Conservation (phyloP, 2,797 vertebrate genomes). For the Petrocephalus sullivani region DNA sequence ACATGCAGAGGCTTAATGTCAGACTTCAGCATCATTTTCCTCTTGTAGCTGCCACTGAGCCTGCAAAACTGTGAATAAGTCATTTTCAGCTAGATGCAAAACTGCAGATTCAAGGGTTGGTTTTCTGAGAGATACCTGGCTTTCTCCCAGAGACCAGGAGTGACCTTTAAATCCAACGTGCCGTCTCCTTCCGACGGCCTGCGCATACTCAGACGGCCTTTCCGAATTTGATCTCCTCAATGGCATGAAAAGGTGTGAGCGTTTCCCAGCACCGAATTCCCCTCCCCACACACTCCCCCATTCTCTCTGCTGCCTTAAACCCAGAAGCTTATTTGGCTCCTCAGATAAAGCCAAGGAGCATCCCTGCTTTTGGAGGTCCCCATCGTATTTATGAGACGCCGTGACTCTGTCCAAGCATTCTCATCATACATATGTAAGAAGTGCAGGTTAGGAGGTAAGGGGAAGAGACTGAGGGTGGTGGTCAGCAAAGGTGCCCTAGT, state of each 20-base stretch:
- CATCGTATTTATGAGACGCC: neutral
- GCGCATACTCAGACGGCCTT: neutral
- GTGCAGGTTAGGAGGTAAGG: neutral
- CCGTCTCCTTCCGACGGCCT: neutral
- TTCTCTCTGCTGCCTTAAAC: neutral
- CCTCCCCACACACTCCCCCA: neutral
- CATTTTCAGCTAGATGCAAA: conserved; percentile 23
- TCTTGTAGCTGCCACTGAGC: neutral
- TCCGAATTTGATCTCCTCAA: neutral
- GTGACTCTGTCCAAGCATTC: neutral
- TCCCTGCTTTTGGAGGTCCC: neutral
- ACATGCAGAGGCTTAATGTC: conserved; percentile 14
- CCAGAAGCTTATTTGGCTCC: neutral
- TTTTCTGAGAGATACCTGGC: conserved; percentile 10
- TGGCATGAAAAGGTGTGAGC: neutral
- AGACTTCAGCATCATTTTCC: conserved; percentile 14
- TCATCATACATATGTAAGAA: neutral
- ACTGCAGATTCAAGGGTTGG: conserved; percentile 16
- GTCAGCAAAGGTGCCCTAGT: neutral
- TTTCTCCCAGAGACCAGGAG: conserved; percentile 1
- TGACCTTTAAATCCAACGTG: conserved; percentile 17
- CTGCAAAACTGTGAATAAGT: conserved; percentile 29
- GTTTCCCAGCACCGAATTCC: neutral
- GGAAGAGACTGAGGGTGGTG: neutral
- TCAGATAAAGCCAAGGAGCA: neutral